Conservation (phyloP, 2,888 invertebrate genomes). For the Synanthedon vespiformis region DNA sequence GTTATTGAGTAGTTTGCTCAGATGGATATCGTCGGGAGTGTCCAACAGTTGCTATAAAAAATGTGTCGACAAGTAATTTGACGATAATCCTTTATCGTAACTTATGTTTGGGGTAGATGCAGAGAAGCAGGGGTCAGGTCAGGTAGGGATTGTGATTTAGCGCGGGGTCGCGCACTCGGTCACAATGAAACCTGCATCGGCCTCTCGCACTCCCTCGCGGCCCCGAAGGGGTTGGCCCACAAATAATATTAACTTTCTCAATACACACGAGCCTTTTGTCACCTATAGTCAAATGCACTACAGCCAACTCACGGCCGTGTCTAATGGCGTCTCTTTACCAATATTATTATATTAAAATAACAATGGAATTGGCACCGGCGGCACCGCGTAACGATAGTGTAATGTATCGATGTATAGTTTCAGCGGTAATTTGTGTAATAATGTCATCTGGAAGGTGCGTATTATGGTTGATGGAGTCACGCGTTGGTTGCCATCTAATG, state of each 20-base stretch:
- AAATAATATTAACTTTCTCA: slow-evolving; percentile 47
- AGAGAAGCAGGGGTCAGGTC: slow-evolving; percentile 22
- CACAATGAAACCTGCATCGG: slow-evolving; percentile 5
- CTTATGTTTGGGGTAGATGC: slow-evolving; percentile 9
- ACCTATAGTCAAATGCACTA: slow-evolving; percentile 13
- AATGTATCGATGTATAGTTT: slow-evolving; percentile 16
- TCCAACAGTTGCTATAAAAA: neutral
- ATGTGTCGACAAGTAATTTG: slow-evolving; percentile 22
- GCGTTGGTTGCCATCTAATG: slow-evolving; percentile 38
- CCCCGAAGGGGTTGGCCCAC: slow-evolving; percentile 8
- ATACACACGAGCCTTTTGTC: slow-evolving; percentile 28
- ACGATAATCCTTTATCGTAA: slow-evolving; percentile 30
- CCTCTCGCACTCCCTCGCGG: too few relatives aligned
- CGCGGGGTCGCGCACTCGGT: slow-evolving; percentile 4
- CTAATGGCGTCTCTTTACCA: slow-evolving; percentile 17
- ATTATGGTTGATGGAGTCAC: slow-evolving; percentile 34
- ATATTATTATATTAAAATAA: slow-evolving; percentile 2
- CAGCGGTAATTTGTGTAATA: slow-evolving; percentile 38
- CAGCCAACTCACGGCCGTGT: slow-evolving; percentile 3
- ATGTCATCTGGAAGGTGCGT: slow-evolving; percentile 38
- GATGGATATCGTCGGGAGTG: too few relatives aligned
- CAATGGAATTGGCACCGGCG: slow-evolving; percentile 29
- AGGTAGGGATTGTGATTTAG: slow-evolving; percentile 11
- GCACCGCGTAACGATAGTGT: slow-evolving; percentile 28
- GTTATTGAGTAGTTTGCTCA: too few relatives aligned